Conservation (phyloP, 2,797 vertebrate genomes). For the Bradypodion ventrale region DNA sequence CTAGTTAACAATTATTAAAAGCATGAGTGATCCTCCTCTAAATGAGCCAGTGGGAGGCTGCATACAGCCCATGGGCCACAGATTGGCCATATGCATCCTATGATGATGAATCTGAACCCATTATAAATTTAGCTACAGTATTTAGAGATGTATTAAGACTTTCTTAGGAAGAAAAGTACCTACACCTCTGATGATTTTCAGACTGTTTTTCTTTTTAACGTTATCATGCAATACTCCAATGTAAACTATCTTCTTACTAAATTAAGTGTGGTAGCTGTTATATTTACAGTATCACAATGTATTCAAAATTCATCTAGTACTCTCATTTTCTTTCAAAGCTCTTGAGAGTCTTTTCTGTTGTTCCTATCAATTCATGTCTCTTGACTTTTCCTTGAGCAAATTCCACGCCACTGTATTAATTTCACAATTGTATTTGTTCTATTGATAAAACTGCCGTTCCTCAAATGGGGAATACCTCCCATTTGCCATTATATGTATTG, state of each 20-base stretch:
- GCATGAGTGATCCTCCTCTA: no score
- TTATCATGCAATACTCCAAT: background rate
- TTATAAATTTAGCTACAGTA: no score
- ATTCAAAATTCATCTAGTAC: slow-evolving; percentile 31
- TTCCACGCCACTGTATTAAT: background rate
- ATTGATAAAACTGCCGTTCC: slow-evolving; percentile 2
- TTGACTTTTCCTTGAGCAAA: slow-evolving; percentile 5
- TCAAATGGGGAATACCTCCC: background rate
- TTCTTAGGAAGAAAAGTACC: background rate
- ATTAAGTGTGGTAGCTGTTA: slow-evolving; percentile 18
- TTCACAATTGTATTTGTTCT: slow-evolving; percentile 4
- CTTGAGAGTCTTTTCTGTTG: slow-evolving; percentile 4
- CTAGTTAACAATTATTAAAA: no score
- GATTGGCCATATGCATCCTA: background rate
- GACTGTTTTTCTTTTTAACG: background rate
- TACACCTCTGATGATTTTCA: background rate
- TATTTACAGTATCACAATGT: background rate
- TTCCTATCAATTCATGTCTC: slow-evolving; percentile 37
- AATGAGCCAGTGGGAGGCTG: no score
- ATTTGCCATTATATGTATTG: slow-evolving; percentile 1
- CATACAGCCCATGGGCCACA: background rate
- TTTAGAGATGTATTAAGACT: background rate
- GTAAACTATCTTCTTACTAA: slow-evolving; percentile 29
- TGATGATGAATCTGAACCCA: background rate
- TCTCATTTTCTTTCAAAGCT: slow-evolving; percentile 34